Evolutionary conservation across 2,113 vertebrate species (phyloP).

Genomic region (Lontra canadensis): DNA sequence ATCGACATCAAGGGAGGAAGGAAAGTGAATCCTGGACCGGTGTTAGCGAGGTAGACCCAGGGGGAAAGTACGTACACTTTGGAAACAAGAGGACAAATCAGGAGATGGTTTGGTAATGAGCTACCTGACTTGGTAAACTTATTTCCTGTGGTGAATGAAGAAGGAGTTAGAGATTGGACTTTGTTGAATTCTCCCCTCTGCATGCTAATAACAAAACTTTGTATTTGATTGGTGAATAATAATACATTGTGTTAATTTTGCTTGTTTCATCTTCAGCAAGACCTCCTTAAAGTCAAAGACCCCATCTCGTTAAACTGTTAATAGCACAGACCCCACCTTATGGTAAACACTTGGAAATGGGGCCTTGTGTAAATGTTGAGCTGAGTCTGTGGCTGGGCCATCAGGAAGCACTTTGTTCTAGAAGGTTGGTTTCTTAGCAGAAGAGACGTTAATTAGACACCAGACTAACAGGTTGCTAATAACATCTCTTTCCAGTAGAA

Average conservation of each 20-base stretch:
- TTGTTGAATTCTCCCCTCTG: background rate
- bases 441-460: background rate
- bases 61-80: background rate
- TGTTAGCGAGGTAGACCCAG: background rate
- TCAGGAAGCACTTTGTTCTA: background rate
- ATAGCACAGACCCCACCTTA: background rate
- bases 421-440: background rate
- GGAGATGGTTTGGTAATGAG: background rate
- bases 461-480: background rate
- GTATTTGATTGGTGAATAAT: background rate
- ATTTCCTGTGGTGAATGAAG: background rate
- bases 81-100: background rate
- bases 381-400: background rate
- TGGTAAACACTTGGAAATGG: background rate
- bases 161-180: background rate
- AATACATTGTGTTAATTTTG: background rate
- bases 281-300: background rate
- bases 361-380: background rate
- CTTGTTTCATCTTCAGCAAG: background rate
- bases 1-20: background rate
- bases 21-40: background rate
- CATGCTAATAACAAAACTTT: background rate
- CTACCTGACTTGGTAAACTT: background rate
- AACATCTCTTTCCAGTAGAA: background rate
- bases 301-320: background rate